A percentile compares a stretch with the other conserved stretches of the same genome.
These are phyloP conservation scores for Probaryconus sp. DNA, from an alignment of 1,140 invertebrate species.

Conservation along the genomic window DNA sequence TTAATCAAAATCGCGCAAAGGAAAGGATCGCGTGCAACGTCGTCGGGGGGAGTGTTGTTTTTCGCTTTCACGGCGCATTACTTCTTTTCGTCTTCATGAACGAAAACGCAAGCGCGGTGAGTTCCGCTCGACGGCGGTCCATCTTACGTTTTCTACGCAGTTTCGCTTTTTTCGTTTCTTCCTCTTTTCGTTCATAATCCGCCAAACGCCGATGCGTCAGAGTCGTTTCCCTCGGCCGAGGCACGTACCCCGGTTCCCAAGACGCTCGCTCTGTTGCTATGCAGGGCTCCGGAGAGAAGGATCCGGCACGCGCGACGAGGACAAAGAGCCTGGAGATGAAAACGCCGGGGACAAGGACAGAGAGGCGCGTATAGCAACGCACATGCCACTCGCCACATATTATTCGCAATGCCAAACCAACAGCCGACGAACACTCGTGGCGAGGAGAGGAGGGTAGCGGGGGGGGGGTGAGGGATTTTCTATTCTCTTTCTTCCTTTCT, in stretches of 20 bases:
- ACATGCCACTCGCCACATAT: slow-evolving; percentile 23
- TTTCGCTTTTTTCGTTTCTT: not conserved
- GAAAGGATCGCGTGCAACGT: slow-evolving; percentile 30
- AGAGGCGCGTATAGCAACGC: slow-evolving; percentile 29
- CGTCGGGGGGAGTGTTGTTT: slow-evolving; percentile 20
- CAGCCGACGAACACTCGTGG: slow-evolving; percentile 27
- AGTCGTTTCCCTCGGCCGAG: slow-evolving; percentile 2
- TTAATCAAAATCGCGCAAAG: slow-evolving; percentile 50
- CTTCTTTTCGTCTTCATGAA: slow-evolving; percentile 19
- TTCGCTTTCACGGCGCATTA: slow-evolving; percentile 25
- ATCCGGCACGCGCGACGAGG: slow-evolving; percentile 21
- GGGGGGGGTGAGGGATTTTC: slow-evolving; percentile 12
- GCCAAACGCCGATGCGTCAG: slow-evolving; percentile 25
- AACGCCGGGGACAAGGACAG: not conserved
- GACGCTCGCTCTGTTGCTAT: slow-evolving; percentile 49
- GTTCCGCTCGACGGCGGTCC: not conserved
- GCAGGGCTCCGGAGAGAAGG: slow-evolving; percentile 41
- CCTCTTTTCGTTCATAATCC: too few species aligned
- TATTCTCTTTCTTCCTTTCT: slow-evolving; percentile 21
- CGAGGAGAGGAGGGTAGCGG: slow-evolving; percentile 24
- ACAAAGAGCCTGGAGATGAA: not conserved
- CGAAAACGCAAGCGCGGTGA: too few species aligned
- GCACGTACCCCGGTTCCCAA: slow-evolving; percentile 25
- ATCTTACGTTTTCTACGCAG: not conserved
- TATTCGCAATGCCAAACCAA: slow-evolving; percentile 34